These are phyloP conservation scores for Bothrops jararaca DNA, from an alignment of 2,113 vertebrate species.

Conservation along the genomic window DNA sequence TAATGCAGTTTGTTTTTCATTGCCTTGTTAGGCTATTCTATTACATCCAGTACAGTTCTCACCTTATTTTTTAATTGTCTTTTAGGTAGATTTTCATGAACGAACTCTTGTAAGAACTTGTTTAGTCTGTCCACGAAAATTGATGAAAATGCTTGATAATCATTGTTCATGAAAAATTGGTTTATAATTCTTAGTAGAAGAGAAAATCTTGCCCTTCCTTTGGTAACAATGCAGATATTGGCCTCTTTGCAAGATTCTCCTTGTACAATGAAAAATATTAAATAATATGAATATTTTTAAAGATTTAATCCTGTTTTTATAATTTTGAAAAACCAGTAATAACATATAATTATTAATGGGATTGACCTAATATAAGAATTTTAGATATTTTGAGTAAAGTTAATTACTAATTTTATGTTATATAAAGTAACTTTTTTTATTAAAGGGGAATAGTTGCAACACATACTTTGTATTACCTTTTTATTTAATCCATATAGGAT, in stretches of 20 bases:
- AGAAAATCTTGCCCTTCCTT: neutral
- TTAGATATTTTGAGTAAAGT: neutral
- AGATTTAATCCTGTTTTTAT: neutral
- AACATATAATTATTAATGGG: neutral
- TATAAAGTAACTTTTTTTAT: neutral
- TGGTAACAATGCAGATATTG: neutral
- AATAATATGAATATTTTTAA: neutral
- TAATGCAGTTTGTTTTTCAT: neutral
- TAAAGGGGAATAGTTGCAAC: neutral
- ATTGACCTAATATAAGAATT: neutral
- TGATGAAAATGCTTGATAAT: neutral
- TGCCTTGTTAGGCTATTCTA: neutral
- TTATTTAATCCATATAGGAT: neutral
- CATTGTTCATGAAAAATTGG: neutral
- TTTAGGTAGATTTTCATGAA: neutral
- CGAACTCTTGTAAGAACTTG: neutral
- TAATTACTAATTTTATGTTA: neutral
- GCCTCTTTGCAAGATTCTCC: neutral
- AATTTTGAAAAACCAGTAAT: neutral
- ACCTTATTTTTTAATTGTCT: neutral
- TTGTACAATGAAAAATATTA: neutral
- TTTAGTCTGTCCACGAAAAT: neutral
- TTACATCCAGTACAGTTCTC: neutral
- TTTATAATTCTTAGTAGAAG: neutral
- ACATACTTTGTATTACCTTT: neutral